Evolutionary conservation across 2,113 vertebrate genomes (phyloP).

Genomic region (Oncorhynchus keta): DNA sequence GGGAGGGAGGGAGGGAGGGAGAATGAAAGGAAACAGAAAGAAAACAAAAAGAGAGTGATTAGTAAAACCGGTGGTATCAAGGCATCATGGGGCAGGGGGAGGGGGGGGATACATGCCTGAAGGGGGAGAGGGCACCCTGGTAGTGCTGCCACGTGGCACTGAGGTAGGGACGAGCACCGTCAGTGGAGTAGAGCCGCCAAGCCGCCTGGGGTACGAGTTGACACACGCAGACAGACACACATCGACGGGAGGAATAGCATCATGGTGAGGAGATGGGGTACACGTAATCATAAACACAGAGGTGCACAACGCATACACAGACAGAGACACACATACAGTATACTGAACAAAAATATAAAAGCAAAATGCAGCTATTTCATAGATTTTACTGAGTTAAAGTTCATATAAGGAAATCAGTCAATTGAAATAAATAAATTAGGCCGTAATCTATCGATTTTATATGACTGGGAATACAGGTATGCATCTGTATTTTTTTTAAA

Average conservation of each 20-base stretch:
- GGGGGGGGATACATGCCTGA: conserved; percentile 82
- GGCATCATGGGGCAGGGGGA: conserved; percentile 23
- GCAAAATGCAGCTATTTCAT: no score
- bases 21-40: no score
- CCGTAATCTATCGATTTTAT: no score
- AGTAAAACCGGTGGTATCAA: conserved; percentile 77
- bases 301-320: conserved; percentile 11
- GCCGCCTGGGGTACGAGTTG: conserved; percentile 78
- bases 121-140: conserved; percentile 82
- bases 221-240: background rate
- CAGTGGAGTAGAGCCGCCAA: conserved; percentile 86
- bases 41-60: conserved; percentile 71
- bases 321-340: background rate
- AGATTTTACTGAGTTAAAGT: no score
- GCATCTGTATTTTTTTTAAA: no score
- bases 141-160: conserved; percentile 83
- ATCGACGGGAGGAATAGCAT: no score
- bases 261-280: conserved; percentile 32
- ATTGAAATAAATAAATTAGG: no score
- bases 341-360: no score
- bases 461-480: no score
- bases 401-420: no score
- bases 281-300: conserved; percentile 12
- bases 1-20: background rate
- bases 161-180: conserved; percentile 80